Evolutionary conservation across 2,797 vertebrate genomes (phyloP), one percentile per base, ranked within the genome.

Genomic region (Anisognathus igniventris): DNA sequence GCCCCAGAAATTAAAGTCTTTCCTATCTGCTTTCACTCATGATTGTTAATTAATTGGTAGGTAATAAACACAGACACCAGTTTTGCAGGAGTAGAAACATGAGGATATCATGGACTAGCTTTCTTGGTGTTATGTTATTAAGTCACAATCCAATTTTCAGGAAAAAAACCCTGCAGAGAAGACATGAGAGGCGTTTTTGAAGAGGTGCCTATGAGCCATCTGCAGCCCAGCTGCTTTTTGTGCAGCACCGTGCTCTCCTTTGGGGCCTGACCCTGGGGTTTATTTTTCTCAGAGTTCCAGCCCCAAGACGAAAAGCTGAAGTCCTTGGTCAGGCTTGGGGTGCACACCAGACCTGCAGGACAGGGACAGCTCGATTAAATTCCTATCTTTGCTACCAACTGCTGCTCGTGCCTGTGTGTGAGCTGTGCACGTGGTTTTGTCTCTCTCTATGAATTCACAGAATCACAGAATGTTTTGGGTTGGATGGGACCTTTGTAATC

Each of bases 31-130:
- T 95, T 95, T 86, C 3, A 0, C 39, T 74, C 24, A 18, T 65
- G 70, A 54, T 78, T 50, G 54, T 93, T 92, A 93, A 90, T 93
- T 93, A 95, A 77, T 77, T 83, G 37, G 20, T 61, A 61, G 14
- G 33, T 71, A 83, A 83, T 93, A 80, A 92, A 90, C 60, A 88
- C 1, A 40, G 75, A 62, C 37, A 67, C 21, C 23, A 28, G 19
- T 42, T 91, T 64, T 79, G 45, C 60, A 37, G 40, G 16, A 31
- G 35, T 11, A 90, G 61, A 45, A 88, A 60, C 5, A 37, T 0
- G 0, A 70, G 40, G 35, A 27, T 24, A 27, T 24, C 4, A 57
- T 2, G 19, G 51, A 60, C 12, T 64, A 25, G 7, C 15, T 86
- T 77, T 92, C 25, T 23, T 82, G 33, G 40, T 47, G 20, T 45